A percentile compares a stretch with the other conserved stretches of the same genome.
Evolutionary conservation across 2,888 invertebrate genomes (phyloP).

Genomic region (Drosophila phalerata): DNA sequence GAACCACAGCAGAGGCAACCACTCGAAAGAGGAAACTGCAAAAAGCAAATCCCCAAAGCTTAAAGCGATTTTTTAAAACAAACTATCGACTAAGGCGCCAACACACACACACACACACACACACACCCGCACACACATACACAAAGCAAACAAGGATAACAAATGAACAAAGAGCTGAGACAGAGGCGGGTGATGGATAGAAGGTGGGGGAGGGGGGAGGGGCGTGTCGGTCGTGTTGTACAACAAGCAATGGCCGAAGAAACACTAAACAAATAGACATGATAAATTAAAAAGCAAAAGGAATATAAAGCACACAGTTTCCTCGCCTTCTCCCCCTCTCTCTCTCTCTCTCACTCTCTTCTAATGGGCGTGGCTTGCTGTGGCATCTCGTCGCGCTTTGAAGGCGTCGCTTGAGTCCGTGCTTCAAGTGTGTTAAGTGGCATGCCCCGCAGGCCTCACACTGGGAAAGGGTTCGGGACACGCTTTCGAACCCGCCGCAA

Average conservation of each 20-base stretch:
- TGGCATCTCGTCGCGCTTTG: conserved; percentile 33
- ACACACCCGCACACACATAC: conserved; percentile 25
- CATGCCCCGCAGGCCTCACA: conserved; percentile 62
- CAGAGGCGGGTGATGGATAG: not conserved
- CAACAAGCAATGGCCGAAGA: conserved; percentile 54
- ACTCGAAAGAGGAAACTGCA: conserved; percentile 37
- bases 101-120: conserved; percentile 25
- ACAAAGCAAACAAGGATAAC: conserved; percentile 69
- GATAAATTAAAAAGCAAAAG: conserved; percentile 77
- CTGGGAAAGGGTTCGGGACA: conserved; percentile 9
- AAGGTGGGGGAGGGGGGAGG: not conserved
- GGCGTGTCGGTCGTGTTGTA: conserved; percentile 30
- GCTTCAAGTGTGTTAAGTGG: conserved; percentile 72
- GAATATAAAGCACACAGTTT: conserved; percentile 64
- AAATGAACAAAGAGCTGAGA: conserved; percentile 59
- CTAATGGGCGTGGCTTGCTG: conserved; percentile 40
- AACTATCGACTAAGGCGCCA: conserved; percentile 68
- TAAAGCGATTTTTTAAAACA: conserved; percentile 52
- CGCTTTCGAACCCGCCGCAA: conserved; percentile 6
- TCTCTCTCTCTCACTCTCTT: not conserved
- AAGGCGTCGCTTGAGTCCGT: conserved; percentile 36
- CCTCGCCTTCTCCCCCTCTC: not conserved
- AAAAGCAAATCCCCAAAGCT: conserved; percentile 65
- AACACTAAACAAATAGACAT: conserved; percentile 78
- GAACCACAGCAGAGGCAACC: conserved; percentile 34